These are phyloP conservation scores for Dexiosoma caninum DNA, from an alignment of 2,888 invertebrate genomes.

Conservation along the genomic window DNA sequence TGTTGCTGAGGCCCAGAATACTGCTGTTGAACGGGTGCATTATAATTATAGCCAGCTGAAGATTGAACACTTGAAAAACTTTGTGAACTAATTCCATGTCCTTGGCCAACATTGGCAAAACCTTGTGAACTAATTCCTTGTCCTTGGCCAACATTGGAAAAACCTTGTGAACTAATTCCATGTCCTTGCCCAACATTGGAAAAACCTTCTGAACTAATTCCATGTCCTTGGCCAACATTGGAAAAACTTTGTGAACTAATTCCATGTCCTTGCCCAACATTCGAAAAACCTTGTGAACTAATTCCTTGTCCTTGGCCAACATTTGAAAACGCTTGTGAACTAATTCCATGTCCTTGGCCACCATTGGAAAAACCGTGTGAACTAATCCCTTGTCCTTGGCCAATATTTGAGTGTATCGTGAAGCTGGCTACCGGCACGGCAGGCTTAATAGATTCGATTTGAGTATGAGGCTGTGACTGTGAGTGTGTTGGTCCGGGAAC, in stretches of 20 bases:
- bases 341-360: not conserved
- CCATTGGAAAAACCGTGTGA: constrained; percentile 6
- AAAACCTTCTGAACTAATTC: too few species aligned
- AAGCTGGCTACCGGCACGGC: constrained; percentile 70
- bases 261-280: not conserved
- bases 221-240: not conserved
- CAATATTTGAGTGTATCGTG: constrained; percentile 60
- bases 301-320: not conserved
- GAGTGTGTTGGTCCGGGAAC: too few species aligned
- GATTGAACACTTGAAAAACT: constrained; percentile 26
- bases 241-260: too few species aligned
- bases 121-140: not conserved
- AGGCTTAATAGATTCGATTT: constrained; percentile 68
- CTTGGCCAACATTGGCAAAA: constrained; percentile 4
- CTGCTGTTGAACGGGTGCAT: constrained; percentile 31
- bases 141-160: constrained; percentile 6
- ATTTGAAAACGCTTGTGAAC: too few species aligned
- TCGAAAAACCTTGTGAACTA: too few species aligned
- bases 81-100: not conserved
- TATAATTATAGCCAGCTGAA: constrained; percentile 22
- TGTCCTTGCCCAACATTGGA: constrained; percentile 5
- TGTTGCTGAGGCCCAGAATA: constrained; percentile 26
- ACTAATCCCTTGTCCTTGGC: not conserved
- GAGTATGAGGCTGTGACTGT: constrained; percentile 41
- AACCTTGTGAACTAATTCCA: not conserved